phyloP scores from a whole-genome alignment of 2,888 invertebrate species.

The Erebia ligea region DNA sequence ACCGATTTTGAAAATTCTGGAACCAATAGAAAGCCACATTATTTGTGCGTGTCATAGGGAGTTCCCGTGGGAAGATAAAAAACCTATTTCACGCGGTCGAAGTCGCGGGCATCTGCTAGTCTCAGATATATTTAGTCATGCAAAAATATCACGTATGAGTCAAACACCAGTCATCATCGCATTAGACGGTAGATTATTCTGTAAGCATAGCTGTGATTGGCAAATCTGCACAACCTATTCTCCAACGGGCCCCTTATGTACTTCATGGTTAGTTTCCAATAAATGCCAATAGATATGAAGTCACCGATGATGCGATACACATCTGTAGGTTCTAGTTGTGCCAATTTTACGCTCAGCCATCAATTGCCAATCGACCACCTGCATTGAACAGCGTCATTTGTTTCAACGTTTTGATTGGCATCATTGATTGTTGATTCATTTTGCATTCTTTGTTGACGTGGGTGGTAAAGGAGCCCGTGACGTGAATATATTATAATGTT shows the following conservation, averaged over 20 bases:
- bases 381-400: constrained; percentile 17
- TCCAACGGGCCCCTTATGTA: not conserved
- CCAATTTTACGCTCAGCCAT: constrained; percentile 23
- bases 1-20: no score
- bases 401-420: constrained; percentile 16
- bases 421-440: constrained; percentile 11
- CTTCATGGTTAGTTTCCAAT: constrained; percentile 11
- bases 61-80: no score
- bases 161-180: no score
- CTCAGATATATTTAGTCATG: no score
- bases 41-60: no score
- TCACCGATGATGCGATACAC: constrained; percentile 24
- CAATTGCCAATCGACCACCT: constrained; percentile 28
- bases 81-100: no score
- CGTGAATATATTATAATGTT: constrained; percentile 4
- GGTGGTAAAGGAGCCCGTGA: constrained; percentile 7
- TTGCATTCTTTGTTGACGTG: constrained; percentile 14
- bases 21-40: no score
- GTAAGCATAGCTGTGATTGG: no score
- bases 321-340: constrained; percentile 19
- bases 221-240: not conserved
- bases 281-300: constrained; percentile 25
- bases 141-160: no score
- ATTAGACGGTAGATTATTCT: no score
- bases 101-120: no score